phyloP scores from a whole-genome alignment of 2,888 invertebrate genomes.

The Caenorhabditis sp. region DNA sequence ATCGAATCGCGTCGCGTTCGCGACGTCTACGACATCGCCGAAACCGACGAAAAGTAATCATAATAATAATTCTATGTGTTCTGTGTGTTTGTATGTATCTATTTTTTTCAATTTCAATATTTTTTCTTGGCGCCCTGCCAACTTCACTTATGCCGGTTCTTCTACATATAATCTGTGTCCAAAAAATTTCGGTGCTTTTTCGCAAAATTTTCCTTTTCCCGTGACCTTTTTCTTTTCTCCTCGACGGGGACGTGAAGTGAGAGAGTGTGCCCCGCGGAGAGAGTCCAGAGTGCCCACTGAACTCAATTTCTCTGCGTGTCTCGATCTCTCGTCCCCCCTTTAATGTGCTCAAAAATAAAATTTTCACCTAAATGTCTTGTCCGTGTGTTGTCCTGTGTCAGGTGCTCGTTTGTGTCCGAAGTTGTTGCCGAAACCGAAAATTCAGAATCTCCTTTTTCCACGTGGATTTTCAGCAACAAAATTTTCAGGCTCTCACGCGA shows the following conservation, averaged over 20 bases:
- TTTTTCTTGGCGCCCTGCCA: too few relatives aligned
- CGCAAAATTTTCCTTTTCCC: slow-evolving; percentile 11
- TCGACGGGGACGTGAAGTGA: slow-evolving; percentile 14
- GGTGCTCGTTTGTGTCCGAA: neutral
- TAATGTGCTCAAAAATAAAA: neutral
- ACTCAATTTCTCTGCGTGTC: slow-evolving; percentile 2
- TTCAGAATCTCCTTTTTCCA: too few relatives aligned
- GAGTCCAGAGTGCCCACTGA: neutral
- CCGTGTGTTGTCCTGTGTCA: neutral
- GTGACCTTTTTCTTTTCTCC: slow-evolving; percentile 20
- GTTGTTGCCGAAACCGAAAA: too few relatives aligned
- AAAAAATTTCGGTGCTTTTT: neutral
- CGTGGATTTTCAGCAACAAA: too few relatives aligned
- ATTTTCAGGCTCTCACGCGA: too few relatives aligned
- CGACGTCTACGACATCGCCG: slow-evolving; percentile 69
- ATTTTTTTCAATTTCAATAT: neutral
- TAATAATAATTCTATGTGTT: neutral
- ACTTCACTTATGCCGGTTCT: slow-evolving; percentile 33
- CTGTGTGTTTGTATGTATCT: too few relatives aligned
- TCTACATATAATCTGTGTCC: neutral
- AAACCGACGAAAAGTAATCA: slow-evolving; percentile 63
- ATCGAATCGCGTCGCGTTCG: slow-evolving; percentile 63
- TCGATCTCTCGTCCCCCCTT: neutral
- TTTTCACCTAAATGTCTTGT: neutral
- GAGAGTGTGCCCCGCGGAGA: slow-evolving; percentile 11